Evolutionary conservation across 2,797 vertebrate genomes (phyloP).

Genomic region (Pseudochaenichthys georgianus): DNA sequence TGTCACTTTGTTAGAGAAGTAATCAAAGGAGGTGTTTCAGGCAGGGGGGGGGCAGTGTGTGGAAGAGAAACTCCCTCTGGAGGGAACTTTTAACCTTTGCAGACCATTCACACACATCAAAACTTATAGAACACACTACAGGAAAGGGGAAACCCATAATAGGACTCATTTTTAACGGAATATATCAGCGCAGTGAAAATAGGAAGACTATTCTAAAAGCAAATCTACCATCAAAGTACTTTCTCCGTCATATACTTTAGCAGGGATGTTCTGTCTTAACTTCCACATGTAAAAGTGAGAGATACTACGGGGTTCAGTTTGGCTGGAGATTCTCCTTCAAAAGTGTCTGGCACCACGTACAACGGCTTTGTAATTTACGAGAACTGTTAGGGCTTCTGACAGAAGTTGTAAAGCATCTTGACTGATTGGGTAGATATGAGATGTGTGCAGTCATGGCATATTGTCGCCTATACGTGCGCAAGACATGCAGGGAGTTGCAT

Average conservation of each 20-base stretch:
- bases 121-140: no score
- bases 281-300: conserved; percentile 42
- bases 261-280: conserved; percentile 34
- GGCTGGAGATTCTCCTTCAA: conserved; percentile 81
- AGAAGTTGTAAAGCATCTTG: conserved; percentile 85
- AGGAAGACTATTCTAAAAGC: conserved; percentile 45
- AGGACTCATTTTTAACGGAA: conserved; percentile 7
- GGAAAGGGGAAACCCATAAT: no score
- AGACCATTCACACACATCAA: no score
- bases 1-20: no score
- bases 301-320: conserved; percentile 58
- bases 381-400: conserved; percentile 79
- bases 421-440: conserved; percentile 82
- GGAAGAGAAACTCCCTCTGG: no score
- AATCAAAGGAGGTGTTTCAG: no score
- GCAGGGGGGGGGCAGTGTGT: no score
- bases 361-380: conserved; percentile 82
- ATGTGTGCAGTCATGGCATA: conserved; percentile 82
- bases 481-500: conserved; percentile 68
- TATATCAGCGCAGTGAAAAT: conserved; percentile 51
- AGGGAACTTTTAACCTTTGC: no score
- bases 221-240: conserved; percentile 55
- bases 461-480: conserved; percentile 69
- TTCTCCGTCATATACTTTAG: conserved; percentile 44
- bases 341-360: conserved; percentile 84